phyloP scores from a whole-genome alignment of 2,888 invertebrate species.

The Agriopis marginaria region DNA sequence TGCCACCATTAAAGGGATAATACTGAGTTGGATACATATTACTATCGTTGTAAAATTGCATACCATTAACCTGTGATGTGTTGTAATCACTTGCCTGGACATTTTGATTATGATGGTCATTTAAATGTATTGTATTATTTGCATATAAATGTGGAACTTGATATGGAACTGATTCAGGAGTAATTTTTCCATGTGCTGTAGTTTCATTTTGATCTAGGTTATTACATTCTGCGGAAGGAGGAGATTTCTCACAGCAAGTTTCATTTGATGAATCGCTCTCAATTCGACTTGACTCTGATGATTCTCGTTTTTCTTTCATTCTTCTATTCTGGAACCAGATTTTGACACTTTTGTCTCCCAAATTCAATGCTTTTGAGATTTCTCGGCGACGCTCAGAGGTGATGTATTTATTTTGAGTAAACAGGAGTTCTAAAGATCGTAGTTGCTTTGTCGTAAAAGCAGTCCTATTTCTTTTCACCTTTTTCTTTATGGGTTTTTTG shows the following conservation, averaged over 20 bases:
- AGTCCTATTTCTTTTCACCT: slow-evolving; percentile 89
- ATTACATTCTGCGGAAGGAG: slow-evolving; percentile 10
- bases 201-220: not conserved
- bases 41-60: slow-evolving; percentile 33
- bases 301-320: slow-evolving; percentile 90
- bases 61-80: slow-evolving; percentile 3
- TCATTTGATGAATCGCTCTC: slow-evolving; percentile 59
- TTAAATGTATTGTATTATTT: slow-evolving; percentile 1
- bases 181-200: not conserved
- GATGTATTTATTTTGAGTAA: slow-evolving; percentile 86
- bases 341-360: slow-evolving; percentile 91
- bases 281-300: slow-evolving; percentile 55
- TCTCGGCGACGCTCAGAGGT: slow-evolving; percentile 88
- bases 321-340: slow-evolving; percentile 95
- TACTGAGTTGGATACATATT: slow-evolving; percentile 60
- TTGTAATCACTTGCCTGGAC: slow-evolving; percentile 1
- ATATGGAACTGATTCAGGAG: not conserved
- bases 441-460: slow-evolving; percentile 91
- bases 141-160: slow-evolving; percentile 1
- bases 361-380: slow-evolving; percentile 86
- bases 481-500: slow-evolving; percentile 64
- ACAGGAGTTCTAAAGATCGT: slow-evolving; percentile 86
- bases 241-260: slow-evolving; percentile 17
- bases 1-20: slow-evolving; percentile 50
- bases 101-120: slow-evolving; percentile 11